phyloP scores from a whole-genome alignment of 2,888 invertebrate genomes.

The Cerastoderma edule region DNA sequence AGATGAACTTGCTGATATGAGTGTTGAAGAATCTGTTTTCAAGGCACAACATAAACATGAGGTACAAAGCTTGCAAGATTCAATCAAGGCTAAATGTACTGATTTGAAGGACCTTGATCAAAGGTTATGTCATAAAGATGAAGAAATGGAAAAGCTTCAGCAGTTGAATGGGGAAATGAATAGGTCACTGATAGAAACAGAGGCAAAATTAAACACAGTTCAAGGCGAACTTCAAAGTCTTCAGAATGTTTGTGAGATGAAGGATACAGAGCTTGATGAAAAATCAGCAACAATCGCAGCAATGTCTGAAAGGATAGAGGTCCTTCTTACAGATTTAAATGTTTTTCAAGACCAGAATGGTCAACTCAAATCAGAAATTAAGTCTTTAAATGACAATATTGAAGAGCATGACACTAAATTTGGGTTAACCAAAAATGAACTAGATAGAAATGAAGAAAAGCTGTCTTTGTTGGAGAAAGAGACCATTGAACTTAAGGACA shows the following conservation, averaged over 20 bases:
- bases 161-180: background rate
- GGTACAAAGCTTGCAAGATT: slow-evolving; percentile 44
- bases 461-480: too few relatives aligned
- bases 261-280: background rate
- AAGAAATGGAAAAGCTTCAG: slow-evolving; percentile 11
- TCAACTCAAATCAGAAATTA: background rate
- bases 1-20: slow-evolving; percentile 33
- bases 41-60: slow-evolving; percentile 30
- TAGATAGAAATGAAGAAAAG: slow-evolving; percentile 1
- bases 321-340: background rate
- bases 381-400: background rate
- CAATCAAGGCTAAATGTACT: slow-evolving; percentile 21
- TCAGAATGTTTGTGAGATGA: background rate
- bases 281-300: too few relatives aligned
- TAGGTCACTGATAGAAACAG: background rate
- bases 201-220: background rate
- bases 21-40: background rate
- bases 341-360: slow-evolving; percentile 23
- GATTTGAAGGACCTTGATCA: slow-evolving; percentile 36
- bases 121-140: background rate
- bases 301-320: background rate
- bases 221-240: background rate
- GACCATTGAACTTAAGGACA: too few relatives aligned
- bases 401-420: slow-evolving; percentile 5
- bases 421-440: background rate